phyloP scores from a whole-genome alignment of 2,113 vertebrate species.

The Eulemur macaco region DNA sequence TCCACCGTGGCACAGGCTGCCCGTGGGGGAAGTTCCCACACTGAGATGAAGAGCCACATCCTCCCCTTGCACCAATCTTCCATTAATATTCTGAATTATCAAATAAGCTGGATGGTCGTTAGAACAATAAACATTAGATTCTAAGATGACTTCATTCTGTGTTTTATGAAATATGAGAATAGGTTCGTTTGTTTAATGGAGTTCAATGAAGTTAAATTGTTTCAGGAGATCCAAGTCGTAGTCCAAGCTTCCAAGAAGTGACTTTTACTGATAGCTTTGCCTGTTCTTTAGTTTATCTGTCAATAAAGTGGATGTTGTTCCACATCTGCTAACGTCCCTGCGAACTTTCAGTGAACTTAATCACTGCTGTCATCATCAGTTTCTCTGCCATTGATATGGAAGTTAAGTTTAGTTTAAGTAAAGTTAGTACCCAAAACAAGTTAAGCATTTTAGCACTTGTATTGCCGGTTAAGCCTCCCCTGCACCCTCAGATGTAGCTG shows the following conservation, averaged over 20 bases:
- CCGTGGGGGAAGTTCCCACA: background rate
- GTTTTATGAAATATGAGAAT: background rate
- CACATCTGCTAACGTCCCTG: background rate
- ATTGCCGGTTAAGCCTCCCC: background rate
- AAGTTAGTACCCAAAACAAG: constrained; percentile 33
- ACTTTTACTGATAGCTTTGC: background rate
- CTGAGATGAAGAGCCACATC: background rate
- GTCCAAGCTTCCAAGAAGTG: background rate
- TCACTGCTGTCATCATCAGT: background rate
- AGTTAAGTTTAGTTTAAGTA: constrained; percentile 21
- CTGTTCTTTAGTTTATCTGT: background rate
- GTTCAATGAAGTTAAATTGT: background rate
- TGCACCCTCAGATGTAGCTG: background rate
- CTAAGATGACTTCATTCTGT: background rate
- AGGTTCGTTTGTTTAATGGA: background rate
- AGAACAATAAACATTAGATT: background rate
- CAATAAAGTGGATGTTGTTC: background rate
- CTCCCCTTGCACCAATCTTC: background rate
- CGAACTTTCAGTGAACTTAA: background rate
- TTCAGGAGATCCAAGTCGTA: background rate
- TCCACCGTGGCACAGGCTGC: background rate
- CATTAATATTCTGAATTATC: background rate
- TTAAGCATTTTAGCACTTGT: background rate
- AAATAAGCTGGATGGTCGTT: background rate
- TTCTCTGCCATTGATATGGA: background rate